Conservation (phyloP, 2,888 invertebrate genomes). For the Sarcophaga carnaria region DNA sequence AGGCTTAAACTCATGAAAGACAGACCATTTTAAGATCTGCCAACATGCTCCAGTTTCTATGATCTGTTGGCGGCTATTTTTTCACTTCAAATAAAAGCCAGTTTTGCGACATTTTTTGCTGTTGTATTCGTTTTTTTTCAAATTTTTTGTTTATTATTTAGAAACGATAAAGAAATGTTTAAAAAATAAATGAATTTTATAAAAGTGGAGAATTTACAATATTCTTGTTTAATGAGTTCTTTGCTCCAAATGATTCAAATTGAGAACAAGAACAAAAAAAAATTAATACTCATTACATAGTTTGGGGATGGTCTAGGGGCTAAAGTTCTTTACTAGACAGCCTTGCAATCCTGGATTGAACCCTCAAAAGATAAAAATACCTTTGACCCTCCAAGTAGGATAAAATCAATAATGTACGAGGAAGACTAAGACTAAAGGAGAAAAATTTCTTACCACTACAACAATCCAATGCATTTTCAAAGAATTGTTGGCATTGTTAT, state of each 20-base stretch:
- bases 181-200: not conserved
- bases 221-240: constrained; percentile 16
- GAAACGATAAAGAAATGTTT: not conserved
- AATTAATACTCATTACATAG: too few relatives aligned
- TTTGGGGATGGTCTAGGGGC: too few relatives aligned
- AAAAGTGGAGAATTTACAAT: constrained; percentile 7
- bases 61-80: not conserved
- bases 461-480: too few relatives aligned
- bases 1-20: not conserved
- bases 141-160: not conserved
- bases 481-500: too few relatives aligned
- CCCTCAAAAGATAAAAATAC: too few relatives aligned
- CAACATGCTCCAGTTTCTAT: constrained; percentile 15
- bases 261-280: too few relatives aligned
- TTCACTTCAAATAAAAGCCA: not conserved
- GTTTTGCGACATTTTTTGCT: constrained; percentile 21
- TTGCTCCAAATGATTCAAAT: not conserved
- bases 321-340: too few relatives aligned
- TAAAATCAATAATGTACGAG: too few relatives aligned
- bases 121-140: not conserved
- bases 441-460: too few relatives aligned
- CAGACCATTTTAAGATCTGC: not conserved
- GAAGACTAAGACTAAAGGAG: too few relatives aligned
- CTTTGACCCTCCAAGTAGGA: too few relatives aligned
- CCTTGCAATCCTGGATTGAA: too few relatives aligned